Conservation (phyloP, 2,113 vertebrate genomes). For the Crotalus tigris region DNA sequence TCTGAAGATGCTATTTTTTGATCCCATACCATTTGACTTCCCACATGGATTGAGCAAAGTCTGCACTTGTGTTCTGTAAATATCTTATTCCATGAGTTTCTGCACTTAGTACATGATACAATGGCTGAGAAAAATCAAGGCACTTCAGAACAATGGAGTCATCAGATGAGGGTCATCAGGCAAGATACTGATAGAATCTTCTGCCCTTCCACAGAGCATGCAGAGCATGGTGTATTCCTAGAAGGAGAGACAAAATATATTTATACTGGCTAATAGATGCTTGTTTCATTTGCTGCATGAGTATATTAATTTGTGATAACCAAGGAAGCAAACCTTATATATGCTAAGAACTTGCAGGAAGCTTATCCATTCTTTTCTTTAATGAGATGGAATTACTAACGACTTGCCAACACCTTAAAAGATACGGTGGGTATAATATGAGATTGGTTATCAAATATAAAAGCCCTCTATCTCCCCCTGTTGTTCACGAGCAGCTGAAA, state of each 20-base stretch:
- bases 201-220: slow-evolving; percentile 92
- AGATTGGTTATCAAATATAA: not conserved
- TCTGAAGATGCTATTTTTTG: not conserved
- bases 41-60: not conserved
- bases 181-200: slow-evolving; percentile 91
- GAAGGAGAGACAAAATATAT: slow-evolving; percentile 24
- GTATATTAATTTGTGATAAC: not conserved
- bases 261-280: not conserved
- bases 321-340: not conserved
- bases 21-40: not conserved
- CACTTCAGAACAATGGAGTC: slow-evolving; percentile 83
- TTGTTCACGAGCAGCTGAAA: not conserved
- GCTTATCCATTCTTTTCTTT: not conserved
- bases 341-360: not conserved
- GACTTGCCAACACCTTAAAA: not conserved
- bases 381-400: not conserved
- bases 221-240: slow-evolving; percentile 98
- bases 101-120: not conserved
- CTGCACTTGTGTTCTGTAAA: not conserved
- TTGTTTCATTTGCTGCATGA: not conserved
- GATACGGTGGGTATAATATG: not conserved
- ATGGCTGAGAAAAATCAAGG: not conserved
- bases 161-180: slow-evolving; percentile 93
- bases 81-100: not conserved
- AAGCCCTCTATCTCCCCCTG: not conserved